Conservation (phyloP, 2,797 vertebrate species). For the Smutsia temminckii region DNA sequence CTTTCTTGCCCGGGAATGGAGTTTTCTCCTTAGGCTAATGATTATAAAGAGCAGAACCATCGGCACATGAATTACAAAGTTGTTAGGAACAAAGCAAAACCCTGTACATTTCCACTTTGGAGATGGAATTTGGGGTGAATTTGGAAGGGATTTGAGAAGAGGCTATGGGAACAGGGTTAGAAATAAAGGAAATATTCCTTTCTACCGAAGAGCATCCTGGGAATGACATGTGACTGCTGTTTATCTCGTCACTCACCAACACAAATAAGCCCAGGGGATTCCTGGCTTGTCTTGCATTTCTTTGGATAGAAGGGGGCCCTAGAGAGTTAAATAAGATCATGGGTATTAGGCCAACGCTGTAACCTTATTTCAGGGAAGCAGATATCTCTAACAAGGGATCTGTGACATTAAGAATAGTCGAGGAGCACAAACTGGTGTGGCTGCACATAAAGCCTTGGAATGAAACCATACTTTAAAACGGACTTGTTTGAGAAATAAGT, state of each 20-base stretch:
- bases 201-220: neutral
- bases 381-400: neutral
- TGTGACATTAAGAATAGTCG: neutral
- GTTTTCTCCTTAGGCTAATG: neutral
- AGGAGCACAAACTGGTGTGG: neutral
- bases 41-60: neutral
- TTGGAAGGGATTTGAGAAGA: neutral
- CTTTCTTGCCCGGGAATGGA: neutral
- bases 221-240: accelerated
- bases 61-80: neutral
- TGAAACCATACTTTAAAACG: neutral
- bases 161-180: neutral
- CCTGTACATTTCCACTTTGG: neutral
- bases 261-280: neutral
- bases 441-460: neutral
- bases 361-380: neutral
- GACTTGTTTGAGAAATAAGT: neutral
- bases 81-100: neutral
- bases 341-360: neutral
- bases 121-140: neutral
- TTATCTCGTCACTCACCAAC: neutral
- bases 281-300: neutral
- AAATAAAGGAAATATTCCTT: neutral
- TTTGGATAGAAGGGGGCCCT: neutral
- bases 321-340: neutral